phyloP scores from a whole-genome alignment of 2,113 vertebrate species.

The Chaenogobius annularis region DNA sequence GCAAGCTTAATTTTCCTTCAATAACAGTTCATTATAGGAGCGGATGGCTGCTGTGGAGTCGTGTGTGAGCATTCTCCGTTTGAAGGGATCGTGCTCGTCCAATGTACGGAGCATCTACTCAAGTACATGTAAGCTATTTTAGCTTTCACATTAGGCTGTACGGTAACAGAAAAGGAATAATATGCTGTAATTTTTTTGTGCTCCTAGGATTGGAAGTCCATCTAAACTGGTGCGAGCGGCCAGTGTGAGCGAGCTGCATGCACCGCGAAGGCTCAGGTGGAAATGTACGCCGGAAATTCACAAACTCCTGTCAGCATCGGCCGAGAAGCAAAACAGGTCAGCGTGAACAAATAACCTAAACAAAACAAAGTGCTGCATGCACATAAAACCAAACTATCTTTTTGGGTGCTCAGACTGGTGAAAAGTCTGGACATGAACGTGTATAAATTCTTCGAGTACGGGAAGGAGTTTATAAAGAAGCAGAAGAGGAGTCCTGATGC shows the following conservation, averaged over 20 bases:
- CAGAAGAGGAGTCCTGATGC: slow-evolving; percentile 95
- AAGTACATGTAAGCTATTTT: slow-evolving; percentile 86
- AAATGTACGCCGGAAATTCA: slow-evolving; percentile 90
- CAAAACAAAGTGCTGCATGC: not conserved
- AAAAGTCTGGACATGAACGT: slow-evolving; percentile 88
- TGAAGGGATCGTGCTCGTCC: slow-evolving; percentile 94
- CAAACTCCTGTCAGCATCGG: slow-evolving; percentile 80
- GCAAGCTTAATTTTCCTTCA: not conserved
- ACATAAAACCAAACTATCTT: not conserved
- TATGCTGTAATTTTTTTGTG: not conserved
- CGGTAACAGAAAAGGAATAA: not conserved
- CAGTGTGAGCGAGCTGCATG: slow-evolving; percentile 89
- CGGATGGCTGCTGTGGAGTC: slow-evolving; percentile 89
- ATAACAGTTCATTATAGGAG: slow-evolving; percentile 89
- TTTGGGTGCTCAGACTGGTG: slow-evolving; percentile 75
- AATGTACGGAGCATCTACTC: slow-evolving; percentile 91
- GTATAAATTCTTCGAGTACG: slow-evolving; percentile 84
- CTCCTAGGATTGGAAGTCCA: slow-evolving; percentile 80
- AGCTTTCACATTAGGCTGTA: not conserved
- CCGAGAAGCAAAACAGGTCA: slow-evolving; percentile 86
- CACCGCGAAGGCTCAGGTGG: slow-evolving; percentile 90
- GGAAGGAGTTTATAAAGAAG: slow-evolving; percentile 94
- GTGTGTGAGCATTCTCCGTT: slow-evolving; percentile 95
- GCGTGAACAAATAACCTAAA: not conserved
- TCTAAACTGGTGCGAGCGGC: slow-evolving; percentile 89